These are phyloP conservation scores for Paracentrotus lividus DNA, from an alignment of 53 echinoderm and acorn worm genomes.

Conservation along the genomic window DNA sequence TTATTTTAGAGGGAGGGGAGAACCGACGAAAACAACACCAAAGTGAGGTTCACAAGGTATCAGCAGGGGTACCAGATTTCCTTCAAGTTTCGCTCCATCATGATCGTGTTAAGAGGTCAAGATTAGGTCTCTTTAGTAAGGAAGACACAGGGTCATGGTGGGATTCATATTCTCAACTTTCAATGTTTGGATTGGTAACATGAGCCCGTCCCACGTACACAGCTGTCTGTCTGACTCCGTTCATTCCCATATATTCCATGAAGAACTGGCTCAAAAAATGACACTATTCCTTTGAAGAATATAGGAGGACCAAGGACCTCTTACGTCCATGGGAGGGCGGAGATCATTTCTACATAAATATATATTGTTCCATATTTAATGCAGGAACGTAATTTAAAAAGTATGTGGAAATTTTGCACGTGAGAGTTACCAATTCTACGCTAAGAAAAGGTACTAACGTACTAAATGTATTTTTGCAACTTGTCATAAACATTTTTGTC, in stretches of 20 bases:
- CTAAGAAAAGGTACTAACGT: too few species aligned
- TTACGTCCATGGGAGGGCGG: too few species aligned
- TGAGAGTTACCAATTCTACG: too few species aligned
- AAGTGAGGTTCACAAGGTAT: slow-evolving; percentile 19
- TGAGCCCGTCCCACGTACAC: background rate
- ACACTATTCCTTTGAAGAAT: too few species aligned
- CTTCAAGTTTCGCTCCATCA: background rate
- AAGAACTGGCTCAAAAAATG: too few species aligned
- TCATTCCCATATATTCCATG: background rate
- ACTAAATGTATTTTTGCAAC: too few species aligned
- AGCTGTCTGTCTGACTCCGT: slow-evolving; percentile 23
- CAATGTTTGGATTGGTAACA: slow-evolving; percentile 19
- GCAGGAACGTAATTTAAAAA: too few species aligned
- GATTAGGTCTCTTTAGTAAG: background rate
- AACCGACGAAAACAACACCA: background rate
- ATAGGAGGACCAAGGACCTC: too few species aligned
- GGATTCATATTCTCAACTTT: slow-evolving; percentile 14
- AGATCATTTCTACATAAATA: too few species aligned
- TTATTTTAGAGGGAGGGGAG: background rate
- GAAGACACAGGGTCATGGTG: slow-evolving; percentile 27
- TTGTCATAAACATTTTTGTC: too few species aligned
- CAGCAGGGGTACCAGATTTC: background rate
- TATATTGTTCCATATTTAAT: too few species aligned
- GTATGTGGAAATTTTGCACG: too few species aligned
- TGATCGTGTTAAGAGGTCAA: slow-evolving; percentile 42